A percentile compares a stretch with the other conserved stretches of the same genome.
phyloP scores from a whole-genome alignment of 2,888 invertebrate species.

The Amblyteles armatorius region DNA sequence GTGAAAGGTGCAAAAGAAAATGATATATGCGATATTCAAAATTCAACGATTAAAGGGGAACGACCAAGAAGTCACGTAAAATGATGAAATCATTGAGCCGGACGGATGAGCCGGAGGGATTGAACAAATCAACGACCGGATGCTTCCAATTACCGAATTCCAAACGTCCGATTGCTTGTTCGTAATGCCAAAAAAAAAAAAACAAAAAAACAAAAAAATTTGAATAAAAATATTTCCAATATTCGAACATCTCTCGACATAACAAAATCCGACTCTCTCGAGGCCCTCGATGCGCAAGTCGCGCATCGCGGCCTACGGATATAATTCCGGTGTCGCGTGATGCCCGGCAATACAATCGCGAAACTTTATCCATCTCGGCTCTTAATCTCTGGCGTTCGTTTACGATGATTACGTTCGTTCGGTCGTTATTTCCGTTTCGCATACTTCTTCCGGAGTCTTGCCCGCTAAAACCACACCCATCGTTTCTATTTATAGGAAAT shows the following conservation, averaged over 20 bases:
- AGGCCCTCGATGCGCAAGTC: neutral
- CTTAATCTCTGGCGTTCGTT: constrained; percentile 39
- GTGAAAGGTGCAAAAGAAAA: neutral
- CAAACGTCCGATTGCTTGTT: neutral
- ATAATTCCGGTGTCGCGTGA: constrained; percentile 64
- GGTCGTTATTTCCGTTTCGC: constrained; percentile 64
- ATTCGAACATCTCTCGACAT: constrained; percentile 3
- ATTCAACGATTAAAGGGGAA: constrained; percentile 2
- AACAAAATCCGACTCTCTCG: neutral
- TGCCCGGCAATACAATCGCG: constrained; percentile 50
- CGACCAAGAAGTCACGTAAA: neutral
- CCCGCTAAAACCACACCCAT: constrained; percentile 45
- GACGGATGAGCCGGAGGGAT: neutral
- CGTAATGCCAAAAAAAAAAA: neutral
- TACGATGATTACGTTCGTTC: constrained; percentile 63
- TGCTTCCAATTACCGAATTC: neutral
- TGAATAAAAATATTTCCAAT: neutral
- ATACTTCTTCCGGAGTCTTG: constrained; percentile 37
- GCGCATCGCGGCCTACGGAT: constrained; percentile 21
- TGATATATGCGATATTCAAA: neutral
- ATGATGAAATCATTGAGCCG: neutral
- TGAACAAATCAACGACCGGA: neutral
- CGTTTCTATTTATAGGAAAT: constrained; percentile 44
- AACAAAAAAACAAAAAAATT: neutral
- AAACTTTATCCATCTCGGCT: constrained; percentile 5